These are phyloP conservation scores for Pedetes capensis DNA, from an alignment of 2,113 vertebrate species.

Conservation along the genomic window DNA sequence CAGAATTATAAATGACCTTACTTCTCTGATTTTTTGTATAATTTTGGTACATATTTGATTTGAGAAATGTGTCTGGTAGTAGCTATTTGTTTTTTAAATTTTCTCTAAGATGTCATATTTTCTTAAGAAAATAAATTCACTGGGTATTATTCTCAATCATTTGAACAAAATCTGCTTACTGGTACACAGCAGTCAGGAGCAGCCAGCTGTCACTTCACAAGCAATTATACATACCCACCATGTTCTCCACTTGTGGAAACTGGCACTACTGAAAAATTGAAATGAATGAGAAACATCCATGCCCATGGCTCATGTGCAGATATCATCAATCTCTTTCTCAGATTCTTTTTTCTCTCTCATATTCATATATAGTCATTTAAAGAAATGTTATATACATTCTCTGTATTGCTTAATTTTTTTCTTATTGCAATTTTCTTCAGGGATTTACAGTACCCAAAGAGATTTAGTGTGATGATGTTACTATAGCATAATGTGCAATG, in stretches of 20 bases:
- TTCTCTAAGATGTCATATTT: not conserved
- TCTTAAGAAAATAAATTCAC: not conserved
- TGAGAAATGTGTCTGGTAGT: not conserved
- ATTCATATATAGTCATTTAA: not conserved
- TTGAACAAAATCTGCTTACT: not conserved
- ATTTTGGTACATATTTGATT: not conserved
- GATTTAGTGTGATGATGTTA: not conserved
- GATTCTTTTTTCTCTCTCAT: not conserved
- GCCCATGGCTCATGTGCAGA: not conserved
- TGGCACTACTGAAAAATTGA: not conserved
- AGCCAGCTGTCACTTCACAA: not conserved
- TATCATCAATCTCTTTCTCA: no score
- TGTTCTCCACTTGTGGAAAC: not conserved
- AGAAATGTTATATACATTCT: not conserved
- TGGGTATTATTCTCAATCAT: not conserved
- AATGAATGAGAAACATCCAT: not conserved
- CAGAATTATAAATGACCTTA: not conserved
- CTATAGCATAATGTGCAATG: no score
- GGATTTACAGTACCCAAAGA: not conserved
- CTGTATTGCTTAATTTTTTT: no score
- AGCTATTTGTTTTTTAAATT: not conserved
- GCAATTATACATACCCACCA: not conserved
- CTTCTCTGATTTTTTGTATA: not conserved
- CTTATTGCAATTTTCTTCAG: not conserved
- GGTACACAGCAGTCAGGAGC: not conserved